phyloP scores from a whole-genome alignment of 2,888 invertebrate species.

The Eupithecia exiguata region DNA sequence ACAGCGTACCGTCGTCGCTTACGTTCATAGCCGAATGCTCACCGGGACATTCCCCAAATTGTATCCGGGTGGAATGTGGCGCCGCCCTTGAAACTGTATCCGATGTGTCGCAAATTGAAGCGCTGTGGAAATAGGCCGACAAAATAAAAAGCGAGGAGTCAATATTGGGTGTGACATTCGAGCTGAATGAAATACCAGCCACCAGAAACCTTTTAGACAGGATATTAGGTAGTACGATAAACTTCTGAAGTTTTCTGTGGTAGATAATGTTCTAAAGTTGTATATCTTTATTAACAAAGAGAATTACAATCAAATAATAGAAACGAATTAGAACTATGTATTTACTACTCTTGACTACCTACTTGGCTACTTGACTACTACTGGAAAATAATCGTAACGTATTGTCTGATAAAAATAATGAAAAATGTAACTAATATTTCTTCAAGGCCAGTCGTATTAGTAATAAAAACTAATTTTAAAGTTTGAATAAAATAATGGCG shows the following conservation, averaged over 20 bases:
- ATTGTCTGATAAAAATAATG: no score
- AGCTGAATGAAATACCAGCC: background rate
- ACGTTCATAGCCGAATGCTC: constrained; percentile 38
- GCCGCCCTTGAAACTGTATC: constrained; percentile 29
- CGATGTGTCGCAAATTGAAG: constrained; percentile 26
- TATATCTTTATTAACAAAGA: no score
- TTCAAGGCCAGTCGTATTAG: no score
- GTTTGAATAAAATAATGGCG: no score
- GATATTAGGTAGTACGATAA: background rate
- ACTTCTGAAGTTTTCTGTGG: background rate
- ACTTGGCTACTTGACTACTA: no score
- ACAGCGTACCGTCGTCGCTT: constrained; percentile 38
- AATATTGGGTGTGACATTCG: background rate
- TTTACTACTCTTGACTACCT: no score
- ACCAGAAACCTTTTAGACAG: background rate
- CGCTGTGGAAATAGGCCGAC: constrained; percentile 3
- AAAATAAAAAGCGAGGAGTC: constrained; percentile 6
- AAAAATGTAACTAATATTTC: no score
- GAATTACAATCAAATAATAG: no score
- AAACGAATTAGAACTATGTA: no score
- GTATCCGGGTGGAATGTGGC: constrained; percentile 43
- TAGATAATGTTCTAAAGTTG: background rate
- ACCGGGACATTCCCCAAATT: constrained; percentile 43
- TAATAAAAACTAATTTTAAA: no score
- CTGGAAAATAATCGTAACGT: no score